Evolutionary conservation across 1,140 invertebrate species (phyloP).

Genomic region (Lepidurus couesii): DNA sequence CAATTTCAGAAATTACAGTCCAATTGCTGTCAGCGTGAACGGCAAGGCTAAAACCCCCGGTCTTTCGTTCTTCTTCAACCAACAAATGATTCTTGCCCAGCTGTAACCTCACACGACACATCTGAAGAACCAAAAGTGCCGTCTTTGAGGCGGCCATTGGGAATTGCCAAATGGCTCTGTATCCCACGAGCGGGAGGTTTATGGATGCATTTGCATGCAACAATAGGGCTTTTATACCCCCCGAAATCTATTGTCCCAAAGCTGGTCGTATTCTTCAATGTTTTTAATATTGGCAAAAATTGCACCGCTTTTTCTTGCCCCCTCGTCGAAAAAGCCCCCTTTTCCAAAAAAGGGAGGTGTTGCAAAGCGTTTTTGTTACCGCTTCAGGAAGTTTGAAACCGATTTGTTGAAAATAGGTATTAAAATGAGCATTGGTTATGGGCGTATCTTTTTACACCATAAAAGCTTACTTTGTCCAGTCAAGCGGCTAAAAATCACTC

Average conservation of each 20-base stretch:
- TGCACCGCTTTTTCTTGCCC: no score
- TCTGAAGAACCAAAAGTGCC: neutral
- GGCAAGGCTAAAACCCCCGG: neutral
- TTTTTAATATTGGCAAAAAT: no score
- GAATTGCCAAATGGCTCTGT: neutral
- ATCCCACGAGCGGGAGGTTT: neutral
- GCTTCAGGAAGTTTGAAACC: no score
- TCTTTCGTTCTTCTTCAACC: neutral
- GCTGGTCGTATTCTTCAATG: neutral
- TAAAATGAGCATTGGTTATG: neutral
- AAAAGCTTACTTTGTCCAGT: neutral
- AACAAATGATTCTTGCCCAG: constrained; percentile 16
- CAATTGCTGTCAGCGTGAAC: neutral
- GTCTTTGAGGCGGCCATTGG: neutral
- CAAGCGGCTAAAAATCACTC: neutral
- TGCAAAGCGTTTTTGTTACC: no score
- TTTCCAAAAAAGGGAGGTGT: no score
- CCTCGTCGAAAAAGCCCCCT: no score
- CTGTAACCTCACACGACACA: constrained; percentile 13
- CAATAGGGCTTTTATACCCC: neutral
- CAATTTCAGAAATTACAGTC: constrained; percentile 10
- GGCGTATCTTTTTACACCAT: neutral
- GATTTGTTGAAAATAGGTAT: no score
- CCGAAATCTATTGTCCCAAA: neutral
- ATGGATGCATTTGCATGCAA: neutral